These are phyloP conservation scores for Ammodytes marinus DNA, from an alignment of 2,113 vertebrate species.

Conservation along the genomic window DNA sequence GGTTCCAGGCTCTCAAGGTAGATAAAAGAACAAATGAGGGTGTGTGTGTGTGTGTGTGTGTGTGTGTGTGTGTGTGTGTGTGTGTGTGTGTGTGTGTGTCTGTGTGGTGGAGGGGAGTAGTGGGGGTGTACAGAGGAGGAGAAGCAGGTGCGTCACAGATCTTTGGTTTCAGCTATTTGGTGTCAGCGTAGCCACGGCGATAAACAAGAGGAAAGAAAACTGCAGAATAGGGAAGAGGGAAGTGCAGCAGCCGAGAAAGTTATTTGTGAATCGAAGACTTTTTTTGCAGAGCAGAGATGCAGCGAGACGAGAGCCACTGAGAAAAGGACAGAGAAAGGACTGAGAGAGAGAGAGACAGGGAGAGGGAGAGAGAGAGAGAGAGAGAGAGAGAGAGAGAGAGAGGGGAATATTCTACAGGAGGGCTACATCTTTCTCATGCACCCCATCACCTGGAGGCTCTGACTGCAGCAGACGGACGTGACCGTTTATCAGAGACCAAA, in stretches of 20 bases:
- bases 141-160: conserved; percentile 75
- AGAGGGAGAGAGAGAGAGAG: conserved; percentile 17
- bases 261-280: conserved; percentile 54
- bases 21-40: conserved; percentile 64
- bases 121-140: conserved; percentile 13
- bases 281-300: conserved; percentile 49
- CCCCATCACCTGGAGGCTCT: conserved; percentile 51
- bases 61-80: too few relatives aligned
- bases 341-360: conserved; percentile 5
- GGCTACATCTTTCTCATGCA: conserved; percentile 35
- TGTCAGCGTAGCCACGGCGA: conserved; percentile 22
- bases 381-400: conserved; percentile 17
- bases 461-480: conserved; percentile 43
- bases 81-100: too few relatives aligned
- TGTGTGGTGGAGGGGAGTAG: not conserved
- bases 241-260: conserved; percentile 55
- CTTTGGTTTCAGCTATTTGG: conserved; percentile 66
- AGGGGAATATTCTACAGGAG: conserved; percentile 33
- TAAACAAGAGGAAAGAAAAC: conserved; percentile 43
- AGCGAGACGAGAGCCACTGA: conserved; percentile 8
- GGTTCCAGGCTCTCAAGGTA: conserved; percentile 64
- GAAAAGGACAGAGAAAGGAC: conserved; percentile 6
- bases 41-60: not conserved
- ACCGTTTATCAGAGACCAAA: conserved; percentile 32
- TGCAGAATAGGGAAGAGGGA: conserved; percentile 39